Conservation (phyloP, 2,888 invertebrate genomes). For the Drosophila aldrichi region DNA sequence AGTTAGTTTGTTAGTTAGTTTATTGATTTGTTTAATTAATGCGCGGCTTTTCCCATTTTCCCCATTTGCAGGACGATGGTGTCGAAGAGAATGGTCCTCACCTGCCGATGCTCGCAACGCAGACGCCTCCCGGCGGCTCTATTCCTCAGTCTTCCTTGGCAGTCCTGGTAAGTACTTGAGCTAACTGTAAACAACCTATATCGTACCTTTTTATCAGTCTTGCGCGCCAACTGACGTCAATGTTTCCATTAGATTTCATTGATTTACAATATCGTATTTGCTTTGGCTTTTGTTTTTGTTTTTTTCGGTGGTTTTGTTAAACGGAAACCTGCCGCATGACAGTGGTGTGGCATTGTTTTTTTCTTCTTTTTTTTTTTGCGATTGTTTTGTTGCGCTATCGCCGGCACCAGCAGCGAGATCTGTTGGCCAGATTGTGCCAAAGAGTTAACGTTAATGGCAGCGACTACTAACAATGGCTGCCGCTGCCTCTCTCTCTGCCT, state of each 20-base stretch:
- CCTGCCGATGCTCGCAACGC: slow-evolving; percentile 93
- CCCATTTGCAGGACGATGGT: slow-evolving; percentile 95
- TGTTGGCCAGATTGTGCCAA: slow-evolving; percentile 70
- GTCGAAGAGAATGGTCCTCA: slow-evolving; percentile 95
- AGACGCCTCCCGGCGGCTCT: slow-evolving; percentile 92
- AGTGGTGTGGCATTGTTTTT: slow-evolving; percentile 47
- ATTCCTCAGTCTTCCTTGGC: slow-evolving; percentile 97
- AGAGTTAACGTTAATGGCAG: slow-evolving; percentile 79
- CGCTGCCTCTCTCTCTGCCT: too few species aligned
- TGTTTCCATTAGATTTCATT: slow-evolving; percentile 71
- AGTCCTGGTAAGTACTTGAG: slow-evolving; percentile 89
- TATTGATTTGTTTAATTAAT: slow-evolving; percentile 45
- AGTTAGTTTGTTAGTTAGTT: too few species aligned
- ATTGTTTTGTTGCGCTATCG: slow-evolving; percentile 41
- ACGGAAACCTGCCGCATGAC: slow-evolving; percentile 52
- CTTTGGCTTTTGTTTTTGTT: neutral
- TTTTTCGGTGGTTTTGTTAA: slow-evolving; percentile 15
- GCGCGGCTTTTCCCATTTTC: slow-evolving; percentile 68
- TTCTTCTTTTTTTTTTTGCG: slow-evolving; percentile 20
- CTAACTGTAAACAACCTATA: too few species aligned
- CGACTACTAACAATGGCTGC: slow-evolving; percentile 73
- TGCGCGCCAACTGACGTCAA: slow-evolving; percentile 60
- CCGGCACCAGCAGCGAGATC: slow-evolving; percentile 53
- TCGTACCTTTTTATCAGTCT: slow-evolving; percentile 45
- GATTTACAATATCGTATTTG: slow-evolving; percentile 65